Evolutionary conservation across 1,140 invertebrate species (phyloP), one percentile per base, ranked within the genome.

Genomic region (Hylaeus volcanicus): DNA sequence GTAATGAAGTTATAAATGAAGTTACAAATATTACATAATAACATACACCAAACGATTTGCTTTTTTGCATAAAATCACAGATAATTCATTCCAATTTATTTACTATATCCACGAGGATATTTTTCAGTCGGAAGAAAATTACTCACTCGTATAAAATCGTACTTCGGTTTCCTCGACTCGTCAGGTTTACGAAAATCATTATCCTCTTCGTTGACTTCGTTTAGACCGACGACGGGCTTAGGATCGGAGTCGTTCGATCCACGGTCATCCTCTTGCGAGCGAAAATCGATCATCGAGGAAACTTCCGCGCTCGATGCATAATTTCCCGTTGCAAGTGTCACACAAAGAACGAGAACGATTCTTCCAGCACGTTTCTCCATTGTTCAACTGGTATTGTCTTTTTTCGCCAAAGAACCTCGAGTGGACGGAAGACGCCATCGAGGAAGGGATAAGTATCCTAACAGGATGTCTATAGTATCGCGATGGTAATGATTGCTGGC

Each of bases 401-500:
- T 77, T 84, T 74, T 70, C 15, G 39, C 41, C 26, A 60, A 39
- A 68, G 43, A 2, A 26, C 14, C 37, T 43, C 6, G 39, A 64
- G 48, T 43, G 61, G 15, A 55, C 45, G 74, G 71, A 58, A 2
- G 66, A 37, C 12, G 37, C n/a, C 56, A 11, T 43, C 43, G 48
- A 74, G 75, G 83, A 75, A 88, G 69, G 84, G 73, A 84, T 85
- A 77, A 76, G 63, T 39, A 85, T 58, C 48, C 14, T 5, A 37
- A 60, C 69, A 81, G 84, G 83, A 86, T 79, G 71, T 69, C 45
- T 74, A 56, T 60, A 78, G 37, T 70, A 60, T 51, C 75, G 79
- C 78, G 80, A 89, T 87, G 81, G 85, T 84, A 86, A 88, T 88
- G 71, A 82, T 84, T 74, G 72, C 82, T 65, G 80, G 26, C 26